Base-by-base conservation (phyloP, 1,140 invertebrate genomes). In the Cyrtorhinus lividipennis region DNA sequence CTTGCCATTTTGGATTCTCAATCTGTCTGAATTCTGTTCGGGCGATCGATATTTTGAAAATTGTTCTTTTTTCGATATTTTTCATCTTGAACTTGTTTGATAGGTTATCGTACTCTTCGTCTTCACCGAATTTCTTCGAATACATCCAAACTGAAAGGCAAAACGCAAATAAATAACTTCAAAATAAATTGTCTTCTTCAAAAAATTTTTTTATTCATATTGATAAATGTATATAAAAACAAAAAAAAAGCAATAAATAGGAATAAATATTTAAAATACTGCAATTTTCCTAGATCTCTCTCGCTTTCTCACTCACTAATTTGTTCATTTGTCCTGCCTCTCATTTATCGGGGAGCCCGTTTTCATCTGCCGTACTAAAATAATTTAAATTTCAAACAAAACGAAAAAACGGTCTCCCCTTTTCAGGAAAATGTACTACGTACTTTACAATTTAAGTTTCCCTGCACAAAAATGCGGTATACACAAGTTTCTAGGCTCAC, bases 191-290 rank as follows among this genome's bases (percentile, higher is more conserved):
- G 5, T 38, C 15, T 38, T 38, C 30, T 38, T 38, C 30, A 38
- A 38, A 38, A n/a, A n/a, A n/a, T n/a, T n/a, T 38, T 38, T 38
- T 38, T 38, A 38, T 38, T 38, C 15, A 38, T 38, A 38, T 38
- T 38, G 5, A 38, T 38, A 38, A 38, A 38, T 38, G 30, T 53
- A 53, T 53, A 53, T 53, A 53, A 13, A 53, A 53, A 53, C 48
- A 53, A 53, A 53, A 53, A 53, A 53, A 62, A 53, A 62, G 61
- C 46, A 62, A 62, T 62, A 62, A 62, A 62, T 62, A 62, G 61
- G 46, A 62, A 62, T 62, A 62, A 62, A 62, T 62, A 62, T 62
- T 62, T 24, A 62, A 62, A 62, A 27, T 53, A 62, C 61, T 62
- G 45, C 24, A 62, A 24, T 62, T 62, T 24, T 53, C 46, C 26